A percentile compares a stretch with the other conserved stretches of the same genome.
phyloP scores from a whole-genome alignment of 1,140 invertebrate genomes.

The Macrobrachium nipponense region DNA sequence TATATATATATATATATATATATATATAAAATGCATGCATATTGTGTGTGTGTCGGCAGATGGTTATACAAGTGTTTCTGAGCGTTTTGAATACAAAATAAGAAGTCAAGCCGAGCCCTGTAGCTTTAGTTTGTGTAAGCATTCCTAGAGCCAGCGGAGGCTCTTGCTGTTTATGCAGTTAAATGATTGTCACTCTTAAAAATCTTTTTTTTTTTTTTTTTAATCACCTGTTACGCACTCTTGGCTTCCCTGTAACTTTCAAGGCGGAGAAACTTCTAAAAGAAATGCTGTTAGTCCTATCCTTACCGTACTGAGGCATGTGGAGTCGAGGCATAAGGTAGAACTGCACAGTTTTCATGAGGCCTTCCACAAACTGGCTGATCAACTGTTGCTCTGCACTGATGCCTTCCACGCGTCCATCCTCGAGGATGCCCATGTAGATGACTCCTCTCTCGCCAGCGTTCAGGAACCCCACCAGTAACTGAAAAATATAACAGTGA shows the following conservation, averaged over 20 bases:
- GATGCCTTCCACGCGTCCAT: conserved; percentile 13
- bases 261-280: neutral
- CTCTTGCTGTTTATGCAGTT: no score
- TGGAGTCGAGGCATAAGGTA: conserved; percentile 24
- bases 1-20: no score
- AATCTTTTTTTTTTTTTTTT: no score
- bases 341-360: conserved; percentile 19
- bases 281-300: neutral
- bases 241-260: neutral
- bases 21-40: no score
- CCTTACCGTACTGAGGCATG: conserved; percentile 22
- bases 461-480: conserved; percentile 23
- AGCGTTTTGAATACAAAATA: no score
- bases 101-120: no score
- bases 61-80: no score
- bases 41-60: no score
- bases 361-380: conserved; percentile 5
- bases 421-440: conserved; percentile 14
- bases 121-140: no score
- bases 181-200: no score
- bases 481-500: neutral
- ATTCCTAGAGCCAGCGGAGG: no score
- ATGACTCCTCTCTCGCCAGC: conserved; percentile 16
- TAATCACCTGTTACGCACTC: neutral
- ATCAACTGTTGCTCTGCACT: neutral